Percentiles rank a stretch among this genome's conserved stretches.
Conservation (phyloP, 2,888 invertebrate species). For the Ecdyonurus torrentis region DNA sequence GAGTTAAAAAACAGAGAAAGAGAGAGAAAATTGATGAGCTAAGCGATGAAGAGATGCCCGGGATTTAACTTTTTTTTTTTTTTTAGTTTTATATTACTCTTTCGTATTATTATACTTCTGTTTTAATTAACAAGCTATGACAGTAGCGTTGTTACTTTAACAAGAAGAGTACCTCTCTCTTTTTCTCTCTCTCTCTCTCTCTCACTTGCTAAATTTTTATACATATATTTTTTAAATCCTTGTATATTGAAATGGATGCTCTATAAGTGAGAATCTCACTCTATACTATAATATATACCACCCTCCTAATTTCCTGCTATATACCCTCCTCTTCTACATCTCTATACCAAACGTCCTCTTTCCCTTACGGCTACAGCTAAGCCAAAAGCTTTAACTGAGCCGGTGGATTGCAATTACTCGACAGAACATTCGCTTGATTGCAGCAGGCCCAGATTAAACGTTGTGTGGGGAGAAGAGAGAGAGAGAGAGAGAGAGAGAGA, state of each 20-base stretch:
- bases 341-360: not conserved
- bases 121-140: not conserved
- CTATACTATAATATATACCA: too few relatives aligned
- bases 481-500: too few relatives aligned
- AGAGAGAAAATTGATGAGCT: too few relatives aligned
- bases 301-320: slow-evolving; percentile 1
- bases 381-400: not conserved
- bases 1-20: not conserved
- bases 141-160: not conserved
- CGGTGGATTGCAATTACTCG: slow-evolving; percentile 3
- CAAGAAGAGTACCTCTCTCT: not conserved
- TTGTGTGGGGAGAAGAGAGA: not conserved
- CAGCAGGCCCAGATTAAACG: slow-evolving; percentile 1
- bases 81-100: not conserved
- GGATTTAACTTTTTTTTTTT: too few relatives aligned
- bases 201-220: too few relatives aligned
- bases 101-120: not conserved
- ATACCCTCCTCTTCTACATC: too few relatives aligned
- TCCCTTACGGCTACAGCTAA: not conserved
- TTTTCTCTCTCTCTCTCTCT: too few relatives aligned
- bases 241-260: not conserved
- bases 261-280: not conserved
- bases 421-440: slow-evolving; percentile 1
- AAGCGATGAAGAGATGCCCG: too few relatives aligned
- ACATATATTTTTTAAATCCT: not conserved